These are phyloP conservation scores for Apis laboriosa DNA, from an alignment of 1,140 invertebrate genomes.

Conservation along the genomic window DNA sequence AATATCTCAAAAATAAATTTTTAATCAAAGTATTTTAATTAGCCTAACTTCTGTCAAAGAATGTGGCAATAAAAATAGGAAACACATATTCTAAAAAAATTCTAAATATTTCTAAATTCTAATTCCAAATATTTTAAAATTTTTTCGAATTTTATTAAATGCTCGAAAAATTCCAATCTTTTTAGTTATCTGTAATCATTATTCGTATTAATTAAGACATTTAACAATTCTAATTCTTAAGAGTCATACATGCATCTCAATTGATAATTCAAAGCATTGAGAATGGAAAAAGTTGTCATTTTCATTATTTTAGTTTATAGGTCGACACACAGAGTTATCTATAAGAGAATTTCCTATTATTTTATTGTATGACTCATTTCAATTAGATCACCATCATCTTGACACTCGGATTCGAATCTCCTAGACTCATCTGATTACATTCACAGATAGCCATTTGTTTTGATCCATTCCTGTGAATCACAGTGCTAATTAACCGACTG, in stretches of 20 bases:
- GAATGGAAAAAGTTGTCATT: background rate
- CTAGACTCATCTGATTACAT: constrained; percentile 7
- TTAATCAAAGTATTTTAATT: too few species aligned
- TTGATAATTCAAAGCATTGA: too few species aligned
- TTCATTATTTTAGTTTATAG: background rate
- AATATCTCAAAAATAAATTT: too few species aligned
- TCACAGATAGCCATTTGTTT: constrained; percentile 1
- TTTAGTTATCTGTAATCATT: too few species aligned
- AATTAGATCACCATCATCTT: background rate
- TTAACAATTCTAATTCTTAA: background rate
- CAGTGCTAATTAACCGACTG: constrained; percentile 17
- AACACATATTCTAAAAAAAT: too few species aligned
- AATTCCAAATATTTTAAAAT: too few species aligned
- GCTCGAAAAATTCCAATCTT: too few species aligned
- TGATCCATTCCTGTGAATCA: constrained; percentile 1
- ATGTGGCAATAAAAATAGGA: too few species aligned
- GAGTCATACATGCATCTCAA: too few species aligned
- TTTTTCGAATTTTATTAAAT: too few species aligned
- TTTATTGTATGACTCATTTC: background rate
- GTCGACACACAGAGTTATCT: background rate
- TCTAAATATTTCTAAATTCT: too few species aligned
- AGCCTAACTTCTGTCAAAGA: too few species aligned
- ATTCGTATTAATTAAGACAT: background rate
- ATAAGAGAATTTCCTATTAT: background rate
- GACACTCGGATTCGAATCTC: background rate